Conservation (phyloP, 2,797 vertebrate genomes). For the Agapornis canus region DNA sequence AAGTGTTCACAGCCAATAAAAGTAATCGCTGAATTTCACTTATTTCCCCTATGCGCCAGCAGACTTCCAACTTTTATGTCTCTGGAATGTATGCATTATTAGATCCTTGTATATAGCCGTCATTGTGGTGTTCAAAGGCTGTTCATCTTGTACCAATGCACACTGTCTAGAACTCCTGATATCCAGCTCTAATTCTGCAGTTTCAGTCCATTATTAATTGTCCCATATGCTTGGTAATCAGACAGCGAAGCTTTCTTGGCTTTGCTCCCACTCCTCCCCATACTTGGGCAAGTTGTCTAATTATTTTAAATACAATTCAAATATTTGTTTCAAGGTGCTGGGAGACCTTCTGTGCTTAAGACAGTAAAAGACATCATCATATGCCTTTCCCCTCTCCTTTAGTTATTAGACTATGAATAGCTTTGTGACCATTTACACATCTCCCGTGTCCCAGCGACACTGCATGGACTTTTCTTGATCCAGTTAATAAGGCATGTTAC, state of each 20-base stretch:
- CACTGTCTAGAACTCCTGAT: not conserved
- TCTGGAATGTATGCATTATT: slow-evolving; percentile 1
- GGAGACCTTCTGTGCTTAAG: not conserved
- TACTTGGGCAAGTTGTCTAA: not conserved
- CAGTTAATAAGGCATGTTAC: not conserved
- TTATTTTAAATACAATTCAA: not conserved
- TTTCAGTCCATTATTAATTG: slow-evolving; percentile 43
- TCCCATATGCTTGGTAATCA: slow-evolving; percentile 39
- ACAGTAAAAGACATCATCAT: not conserved
- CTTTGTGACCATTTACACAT: not conserved
- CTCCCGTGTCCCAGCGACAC: not conserved
- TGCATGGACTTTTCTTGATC: not conserved
- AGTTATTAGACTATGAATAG: not conserved
- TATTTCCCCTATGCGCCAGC: slow-evolving; percentile 6
- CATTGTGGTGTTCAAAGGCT: not conserved
- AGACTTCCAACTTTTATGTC: not conserved
- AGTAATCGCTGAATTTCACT: slow-evolving; percentile 26
- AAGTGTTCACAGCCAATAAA: not conserved
- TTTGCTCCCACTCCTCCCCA: not conserved
- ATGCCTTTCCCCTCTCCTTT: not conserved
- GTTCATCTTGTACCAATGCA: not conserved
- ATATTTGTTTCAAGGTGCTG: not conserved
- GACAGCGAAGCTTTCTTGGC: slow-evolving; percentile 25
- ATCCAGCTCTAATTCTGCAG: slow-evolving; percentile 1
- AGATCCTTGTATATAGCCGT: not conserved